Conservation (phyloP, 2,113 vertebrate species). For the Australoheros scitulus region DNA sequence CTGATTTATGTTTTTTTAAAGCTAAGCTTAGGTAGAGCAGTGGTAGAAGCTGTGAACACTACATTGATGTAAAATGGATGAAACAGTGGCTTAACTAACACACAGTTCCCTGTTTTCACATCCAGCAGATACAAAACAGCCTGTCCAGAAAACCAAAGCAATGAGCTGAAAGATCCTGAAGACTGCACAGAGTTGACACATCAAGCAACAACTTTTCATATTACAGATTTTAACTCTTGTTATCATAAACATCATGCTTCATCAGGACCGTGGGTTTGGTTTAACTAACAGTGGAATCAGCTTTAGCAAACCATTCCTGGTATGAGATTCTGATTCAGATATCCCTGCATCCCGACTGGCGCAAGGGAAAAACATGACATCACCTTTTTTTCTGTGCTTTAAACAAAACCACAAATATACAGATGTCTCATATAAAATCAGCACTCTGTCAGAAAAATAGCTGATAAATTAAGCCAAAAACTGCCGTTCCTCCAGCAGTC, state of each 20-base stretch:
- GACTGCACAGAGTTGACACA: not conserved
- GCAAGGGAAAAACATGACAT: not conserved
- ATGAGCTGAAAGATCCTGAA: not conserved
- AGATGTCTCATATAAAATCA: not conserved
- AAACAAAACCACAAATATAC: not conserved
- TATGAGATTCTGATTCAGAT: not conserved
- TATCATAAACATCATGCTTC: not conserved
- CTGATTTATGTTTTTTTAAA: not conserved
- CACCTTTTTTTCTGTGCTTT: not conserved
- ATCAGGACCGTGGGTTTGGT: not conserved
- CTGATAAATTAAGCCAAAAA: not conserved
- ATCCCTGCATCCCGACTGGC: not conserved
- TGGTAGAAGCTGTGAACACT: not conserved
- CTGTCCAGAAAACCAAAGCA: not conserved
- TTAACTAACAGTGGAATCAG: not conserved
- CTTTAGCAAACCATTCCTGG: not conserved
- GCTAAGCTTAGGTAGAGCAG: not conserved
- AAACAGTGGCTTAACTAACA: not conserved
- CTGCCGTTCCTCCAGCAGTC: not conserved
- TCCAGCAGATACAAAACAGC: not conserved
- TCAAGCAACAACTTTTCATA: accelerated
- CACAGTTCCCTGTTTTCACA: not conserved
- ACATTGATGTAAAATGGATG: not conserved
- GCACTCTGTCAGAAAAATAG: not conserved
- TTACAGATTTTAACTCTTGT: not conserved